A percentile compares a stretch with the other conserved stretches of the same genome.
Conservation (phyloP, 2,113 vertebrate genomes). For the Seriola rivoliana region DNA sequence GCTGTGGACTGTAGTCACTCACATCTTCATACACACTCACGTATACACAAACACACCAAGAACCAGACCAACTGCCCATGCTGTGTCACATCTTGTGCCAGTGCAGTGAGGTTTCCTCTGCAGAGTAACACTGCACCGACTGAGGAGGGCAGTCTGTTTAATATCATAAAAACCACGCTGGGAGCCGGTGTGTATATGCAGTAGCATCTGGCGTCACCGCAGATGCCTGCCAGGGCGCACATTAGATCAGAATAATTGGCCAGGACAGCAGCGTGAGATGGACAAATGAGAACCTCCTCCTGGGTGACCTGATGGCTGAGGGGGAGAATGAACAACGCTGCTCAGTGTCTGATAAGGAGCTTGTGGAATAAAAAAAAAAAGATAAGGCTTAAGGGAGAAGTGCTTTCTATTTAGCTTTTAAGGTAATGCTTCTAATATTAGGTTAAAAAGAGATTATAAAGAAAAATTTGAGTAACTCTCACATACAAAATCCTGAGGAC, state of each 20-base stretch:
- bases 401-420: not conserved
- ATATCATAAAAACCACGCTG: slow-evolving; percentile 71
- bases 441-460: not conserved
- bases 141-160: slow-evolving; percentile 66
- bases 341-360: slow-evolving; percentile 39
- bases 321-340: slow-evolving; percentile 45
- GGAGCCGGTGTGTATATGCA: slow-evolving; percentile 59
- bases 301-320: slow-evolving; percentile 71
- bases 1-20: slow-evolving; percentile 19
- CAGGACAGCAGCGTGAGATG: slow-evolving; percentile 73
- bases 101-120: slow-evolving; percentile 59
- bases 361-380: slow-evolving; percentile 1
- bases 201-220: slow-evolving; percentile 78
- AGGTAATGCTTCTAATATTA: not conserved
- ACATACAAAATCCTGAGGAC: not conserved
- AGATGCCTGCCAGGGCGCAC: slow-evolving; percentile 68
- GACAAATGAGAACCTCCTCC: slow-evolving; percentile 77
- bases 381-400: not conserved
- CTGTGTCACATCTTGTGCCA: slow-evolving; percentile 65
- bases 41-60: slow-evolving; percentile 9
- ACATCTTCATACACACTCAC: slow-evolving; percentile 15
- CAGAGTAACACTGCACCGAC: slow-evolving; percentile 37
- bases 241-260: slow-evolving; percentile 75
- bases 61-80: slow-evolving; percentile 38
- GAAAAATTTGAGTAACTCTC: not conserved